These are phyloP conservation scores for Diabrotica undecimpunctata DNA, from an alignment of 1,140 invertebrate genomes.

Conservation along the genomic window DNA sequence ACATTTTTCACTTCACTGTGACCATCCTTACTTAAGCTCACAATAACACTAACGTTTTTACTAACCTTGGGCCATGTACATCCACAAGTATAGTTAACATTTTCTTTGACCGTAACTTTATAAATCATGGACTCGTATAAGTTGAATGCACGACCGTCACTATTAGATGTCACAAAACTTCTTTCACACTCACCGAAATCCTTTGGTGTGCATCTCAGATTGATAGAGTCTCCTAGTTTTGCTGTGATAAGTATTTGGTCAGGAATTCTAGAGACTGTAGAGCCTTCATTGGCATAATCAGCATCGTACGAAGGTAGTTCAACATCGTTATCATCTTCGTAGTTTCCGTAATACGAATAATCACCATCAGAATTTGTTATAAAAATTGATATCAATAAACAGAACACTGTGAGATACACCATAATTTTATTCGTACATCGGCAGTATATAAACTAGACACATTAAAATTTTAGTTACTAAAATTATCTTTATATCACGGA, in stretches of 20 bases:
- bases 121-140: not conserved
- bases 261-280: not conserved
- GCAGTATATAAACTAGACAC: too few relatives aligned
- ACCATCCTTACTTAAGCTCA: too few relatives aligned
- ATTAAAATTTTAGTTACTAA: too few relatives aligned
- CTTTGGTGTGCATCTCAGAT: not conserved
- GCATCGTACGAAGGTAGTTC: not conserved
- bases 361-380: not conserved
- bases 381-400: too few relatives aligned
- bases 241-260: not conserved
- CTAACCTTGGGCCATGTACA: not conserved
- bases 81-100: not conserved
- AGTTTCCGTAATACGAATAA: not conserved
- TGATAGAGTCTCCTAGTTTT: not conserved
- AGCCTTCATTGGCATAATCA: not conserved
- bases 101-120: not conserved
- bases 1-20: too few relatives aligned
- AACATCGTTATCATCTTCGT: not conserved
- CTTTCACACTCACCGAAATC: not conserved
- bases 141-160: not conserved
- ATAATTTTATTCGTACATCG: too few relatives aligned
- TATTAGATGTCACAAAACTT: not conserved
- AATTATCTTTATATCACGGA: too few relatives aligned
- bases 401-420: too few relatives aligned
- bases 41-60: not conserved